Evolutionary conservation across 2,113 vertebrate genomes (phyloP), one percentile per base, ranked within the genome.

Genomic region (Plotosus lineatus): DNA sequence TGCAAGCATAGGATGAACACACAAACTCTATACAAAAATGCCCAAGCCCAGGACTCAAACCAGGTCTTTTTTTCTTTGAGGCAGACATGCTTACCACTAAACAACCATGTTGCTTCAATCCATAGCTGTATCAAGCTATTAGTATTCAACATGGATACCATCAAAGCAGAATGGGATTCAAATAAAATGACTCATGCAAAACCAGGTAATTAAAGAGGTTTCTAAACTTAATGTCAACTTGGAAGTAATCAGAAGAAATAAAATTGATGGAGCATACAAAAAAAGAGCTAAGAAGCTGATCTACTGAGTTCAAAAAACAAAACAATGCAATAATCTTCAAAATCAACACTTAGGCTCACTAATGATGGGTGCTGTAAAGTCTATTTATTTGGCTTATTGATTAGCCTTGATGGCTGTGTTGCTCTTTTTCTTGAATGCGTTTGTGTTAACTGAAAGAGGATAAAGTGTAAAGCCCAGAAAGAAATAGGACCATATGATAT

Each of bases 71-170:
- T n/a, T n/a, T n/a, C n/a, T n/a, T n/a, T n/a, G n/a, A n/a, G n/a
- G n/a, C n/a, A n/a, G n/a, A n/a, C n/a, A n/a, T n/a, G n/a, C n/a
- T n/a, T n/a, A n/a, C n/a, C n/a, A n/a, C n/a, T n/a, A n/a, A n/a
- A n/a, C n/a, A n/a, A n/a, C n/a, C n/a, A n/a, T n/a, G n/a, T n/a
- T n/a, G n/a, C n/a, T n/a, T n/a, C n/a, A n/a, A n/a, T n/a, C n/a
- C n/a, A 68, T 6, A 42, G 40, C 65, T 44, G 65, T 23, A 44
- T 68, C 65, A 68, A 44, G 28, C 65, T 48, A 71, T 71, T 71
- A 48, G 31, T 36, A 63, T 71, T 71, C 42, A 72, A 9, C 26
- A 44, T 10, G 14, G 46, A 72, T 38, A 28, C 68, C 8, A 71
- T 71, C 17, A n/a, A 48, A 17, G 46, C 44, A 71, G 17, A 6